Percentiles rank a stretch among this genome's conserved stretches.
Evolutionary conservation across 2,888 invertebrate genomes (phyloP).

Genomic region (Drosophila setosimentum): DNA sequence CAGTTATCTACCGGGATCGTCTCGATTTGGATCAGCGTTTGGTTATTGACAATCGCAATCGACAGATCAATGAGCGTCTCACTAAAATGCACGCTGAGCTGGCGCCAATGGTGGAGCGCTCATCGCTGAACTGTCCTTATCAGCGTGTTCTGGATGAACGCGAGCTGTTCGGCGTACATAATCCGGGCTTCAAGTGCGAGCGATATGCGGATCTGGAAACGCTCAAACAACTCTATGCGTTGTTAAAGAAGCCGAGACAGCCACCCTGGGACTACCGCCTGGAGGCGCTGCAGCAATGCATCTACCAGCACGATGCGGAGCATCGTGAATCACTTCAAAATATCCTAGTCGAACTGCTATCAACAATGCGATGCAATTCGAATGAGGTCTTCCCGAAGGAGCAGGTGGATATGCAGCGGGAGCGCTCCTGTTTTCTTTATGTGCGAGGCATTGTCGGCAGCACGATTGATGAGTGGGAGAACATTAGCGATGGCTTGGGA

Average conservation of each 20-base stretch:
- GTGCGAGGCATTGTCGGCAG: slow-evolving; percentile 72
- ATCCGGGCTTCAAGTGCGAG: slow-evolving; percentile 51
- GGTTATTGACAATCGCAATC: slow-evolving; percentile 51
- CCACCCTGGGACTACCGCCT: slow-evolving; percentile 56
- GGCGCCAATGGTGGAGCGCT: slow-evolving; percentile 47
- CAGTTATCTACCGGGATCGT: slow-evolving; percentile 46
- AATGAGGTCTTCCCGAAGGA: slow-evolving; percentile 36
- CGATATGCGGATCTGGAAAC: slow-evolving; percentile 66
- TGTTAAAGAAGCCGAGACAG: slow-evolving; percentile 68
- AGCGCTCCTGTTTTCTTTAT: slow-evolving; percentile 64
- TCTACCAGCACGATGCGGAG: slow-evolving; percentile 25
- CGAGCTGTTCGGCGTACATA: slow-evolving; percentile 54
- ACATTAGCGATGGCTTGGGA: slow-evolving; percentile 50
- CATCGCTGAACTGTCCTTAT: slow-evolving; percentile 55
- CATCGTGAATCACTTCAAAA: slow-evolving; percentile 43
- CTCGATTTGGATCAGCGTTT: slow-evolving; percentile 40
- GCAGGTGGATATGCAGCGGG: slow-evolving; percentile 44
- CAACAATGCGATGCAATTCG: slow-evolving; percentile 47
- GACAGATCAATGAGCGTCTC: slow-evolving; percentile 23
- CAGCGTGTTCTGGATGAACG: slow-evolving; percentile 62
- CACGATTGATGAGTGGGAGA: slow-evolving; percentile 74
- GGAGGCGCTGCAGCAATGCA: slow-evolving; percentile 31
- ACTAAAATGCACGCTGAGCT: slow-evolving; percentile 42
- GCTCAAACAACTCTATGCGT: slow-evolving; percentile 52
- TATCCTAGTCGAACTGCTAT: slow-evolving; percentile 38